Evolutionary conservation across 2,888 invertebrate species (phyloP).

Genomic region (Chrysodeixis includens): DNA sequence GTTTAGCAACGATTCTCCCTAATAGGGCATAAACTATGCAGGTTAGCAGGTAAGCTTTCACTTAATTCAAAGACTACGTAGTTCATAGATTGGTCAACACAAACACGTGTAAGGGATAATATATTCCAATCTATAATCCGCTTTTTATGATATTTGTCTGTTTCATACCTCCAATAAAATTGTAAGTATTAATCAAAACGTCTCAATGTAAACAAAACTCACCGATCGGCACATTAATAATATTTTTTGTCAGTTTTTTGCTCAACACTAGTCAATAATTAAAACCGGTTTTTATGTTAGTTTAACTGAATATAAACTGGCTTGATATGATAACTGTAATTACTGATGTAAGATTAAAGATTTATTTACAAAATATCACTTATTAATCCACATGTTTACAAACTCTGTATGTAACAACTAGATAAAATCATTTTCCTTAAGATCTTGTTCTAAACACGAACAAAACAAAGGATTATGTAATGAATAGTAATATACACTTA

Average conservation of each 20-base stretch:
- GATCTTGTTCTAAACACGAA: neutral
- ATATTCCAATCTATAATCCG: neutral
- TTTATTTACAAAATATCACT: neutral
- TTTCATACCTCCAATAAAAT: neutral
- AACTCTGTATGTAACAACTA: neutral
- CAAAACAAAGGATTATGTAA: neutral
- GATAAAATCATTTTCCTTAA: neutral
- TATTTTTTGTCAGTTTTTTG: neutral
- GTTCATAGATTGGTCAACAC: neutral
- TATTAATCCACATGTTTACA: neutral
- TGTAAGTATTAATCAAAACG: neutral
- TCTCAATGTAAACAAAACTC: constrained; percentile 1
- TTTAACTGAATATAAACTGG: neutral
- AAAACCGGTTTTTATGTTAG: neutral
- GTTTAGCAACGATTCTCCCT: neutral
- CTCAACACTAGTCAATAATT: neutral
- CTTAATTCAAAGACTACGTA: neutral
- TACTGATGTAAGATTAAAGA: neutral
- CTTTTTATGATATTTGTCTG: neutral
- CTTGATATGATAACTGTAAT: neutral
- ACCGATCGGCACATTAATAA: neutral
- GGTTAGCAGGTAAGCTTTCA: neutral
- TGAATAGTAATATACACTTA: neutral
- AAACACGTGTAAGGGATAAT: neutral
- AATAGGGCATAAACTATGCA: too few relatives aligned